Conservation (phyloP, 92 coral and sea anemone genomes). For the Epizoanthus stellaris region DNA sequence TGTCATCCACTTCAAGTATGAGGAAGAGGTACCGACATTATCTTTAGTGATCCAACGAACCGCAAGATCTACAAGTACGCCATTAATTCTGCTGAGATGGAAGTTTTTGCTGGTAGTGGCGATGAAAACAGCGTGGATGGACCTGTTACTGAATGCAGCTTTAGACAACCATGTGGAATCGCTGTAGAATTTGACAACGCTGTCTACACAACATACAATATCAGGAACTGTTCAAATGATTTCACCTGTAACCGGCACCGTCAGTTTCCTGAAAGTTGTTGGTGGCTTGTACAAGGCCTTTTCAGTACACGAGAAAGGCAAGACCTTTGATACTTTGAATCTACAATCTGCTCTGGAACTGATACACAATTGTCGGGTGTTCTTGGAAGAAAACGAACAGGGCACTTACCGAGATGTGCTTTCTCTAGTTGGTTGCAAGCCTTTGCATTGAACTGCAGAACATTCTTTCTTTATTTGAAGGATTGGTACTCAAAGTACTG, state of each 20-base stretch:
- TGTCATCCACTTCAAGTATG: constrained; percentile 31
- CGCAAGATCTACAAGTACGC: constrained; percentile 47
- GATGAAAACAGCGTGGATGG: constrained; percentile 36
- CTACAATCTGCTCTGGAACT: constrained; percentile 40
- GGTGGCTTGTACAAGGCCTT: constrained; percentile 53
- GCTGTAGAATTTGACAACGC: constrained; percentile 36
- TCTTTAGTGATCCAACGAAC: constrained; percentile 59
- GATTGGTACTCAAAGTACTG: too few species aligned
- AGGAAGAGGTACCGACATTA: constrained; percentile 53
- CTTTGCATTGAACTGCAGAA: too few species aligned
- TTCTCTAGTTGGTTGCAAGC: too few species aligned
- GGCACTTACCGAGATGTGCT: constrained; percentile 39
- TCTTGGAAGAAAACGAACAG: constrained; percentile 50
- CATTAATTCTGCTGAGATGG: constrained; percentile 17
- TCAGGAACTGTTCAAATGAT: constrained; percentile 45
- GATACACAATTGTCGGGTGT: constrained; percentile 51
- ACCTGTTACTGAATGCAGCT: background rate
- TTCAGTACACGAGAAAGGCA: constrained; percentile 53
- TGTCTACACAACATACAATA: constrained; percentile 48
- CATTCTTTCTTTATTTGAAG: too few species aligned
- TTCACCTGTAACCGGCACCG: constrained; percentile 36
- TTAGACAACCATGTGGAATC: constrained; percentile 47
- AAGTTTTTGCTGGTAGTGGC: constrained; percentile 48
- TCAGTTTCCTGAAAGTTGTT: constrained; percentile 44
- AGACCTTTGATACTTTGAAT: constrained; percentile 11